Evolutionary conservation across 1,140 invertebrate species (phyloP), one percentile per base, ranked within the genome.

Genomic region (Macrostomum lignano): DNA sequence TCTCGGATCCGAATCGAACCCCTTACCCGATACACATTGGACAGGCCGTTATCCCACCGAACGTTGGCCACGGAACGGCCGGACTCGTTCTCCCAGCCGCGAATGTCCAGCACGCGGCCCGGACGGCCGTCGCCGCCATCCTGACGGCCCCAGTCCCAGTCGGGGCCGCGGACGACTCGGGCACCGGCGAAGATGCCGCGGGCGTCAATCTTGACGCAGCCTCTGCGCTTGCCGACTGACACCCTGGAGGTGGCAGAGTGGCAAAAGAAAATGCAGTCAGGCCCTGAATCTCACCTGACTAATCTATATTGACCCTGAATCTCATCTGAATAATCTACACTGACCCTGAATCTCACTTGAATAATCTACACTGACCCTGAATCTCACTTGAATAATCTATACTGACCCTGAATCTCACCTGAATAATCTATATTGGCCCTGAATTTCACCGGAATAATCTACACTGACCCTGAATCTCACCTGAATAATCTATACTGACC

Each of bases 21-120:
- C n/a, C n/a, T n/a, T n/a, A n/a, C n/a, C n/a, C 68, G 49, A 46
- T 68, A 70, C 17, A 81, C 75, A 55, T 84, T 82, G 26, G 72
- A 77, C 2, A 67, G 67, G 2, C 46, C 47, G 10, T 47, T 49
- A 6, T 66, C 61, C 77, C 77, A 84, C 2, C 67, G 69, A 1
- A 82, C 74, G 44, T 75, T 76, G 2, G 73, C 77, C 1, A 82
- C 76, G 34, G 74, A 78, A 31, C 74, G 64, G 43, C 70, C 68
- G 22, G 74, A 75, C 61, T 81, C 75, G 40, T 74, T 74, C 41
- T 79, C 74, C 76, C 77, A 82, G 25, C 74, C 74, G 33, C 72
- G 62, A 40, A 82, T 74, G 45, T 79, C 75, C 39, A 74, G 66
- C 5, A 82, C 75, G 48, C 66, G 63, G 1, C 77, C 77, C 15